Base-by-base conservation (phyloP, 2,113 vertebrate genomes). In the Mustela lutreola region DNA sequence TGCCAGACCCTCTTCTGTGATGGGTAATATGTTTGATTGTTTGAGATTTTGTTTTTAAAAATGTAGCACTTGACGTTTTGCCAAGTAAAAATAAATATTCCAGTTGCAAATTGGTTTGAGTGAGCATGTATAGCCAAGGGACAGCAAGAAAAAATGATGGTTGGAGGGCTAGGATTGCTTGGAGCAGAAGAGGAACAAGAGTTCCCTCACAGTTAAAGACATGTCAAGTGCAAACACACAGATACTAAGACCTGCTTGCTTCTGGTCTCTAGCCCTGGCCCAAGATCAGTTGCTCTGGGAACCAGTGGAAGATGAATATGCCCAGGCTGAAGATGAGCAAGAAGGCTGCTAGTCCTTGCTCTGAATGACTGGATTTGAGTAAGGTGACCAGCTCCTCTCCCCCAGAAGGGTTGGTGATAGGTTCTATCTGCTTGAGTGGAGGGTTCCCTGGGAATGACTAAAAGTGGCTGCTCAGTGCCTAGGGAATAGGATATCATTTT, bases 1-100 rank as follows among this genome's bases (percentile, higher is more conserved):
- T 97, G 56, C 83, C 89, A 97, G 75, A 91, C 95, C 79, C 89
- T 98, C 53, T 97, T 98, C 93, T 98, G 79, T 97, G 93, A 94
- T 96, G 79, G 97, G 84, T 88, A 98, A 85, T 95, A 39, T 10
- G 3, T 98, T 98, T 93, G 84, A 87, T 82, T 73, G 93, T 97
- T 92, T 97, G 94, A 95, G 67, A 95, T 96, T 95, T 96, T 98
- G 97, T 97, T 98, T 97, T 97, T 53, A 87, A 97, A 98, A 94
- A 98, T 97, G 97, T 97, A 97, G 95, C 94, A 97, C 82, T 98
- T 98, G 96, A 97, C 97, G 97, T 98, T 97, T 97, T 96, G 97
- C 93, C 88, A 94, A 97, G 82, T 96, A 95, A 63, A 96, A 98
- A 92, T 76, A 97, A 97, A 56, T 97, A 83, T 96, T 97, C 82